Conservation (phyloP, 2,888 invertebrate genomes). For the Eurois occulta region DNA sequence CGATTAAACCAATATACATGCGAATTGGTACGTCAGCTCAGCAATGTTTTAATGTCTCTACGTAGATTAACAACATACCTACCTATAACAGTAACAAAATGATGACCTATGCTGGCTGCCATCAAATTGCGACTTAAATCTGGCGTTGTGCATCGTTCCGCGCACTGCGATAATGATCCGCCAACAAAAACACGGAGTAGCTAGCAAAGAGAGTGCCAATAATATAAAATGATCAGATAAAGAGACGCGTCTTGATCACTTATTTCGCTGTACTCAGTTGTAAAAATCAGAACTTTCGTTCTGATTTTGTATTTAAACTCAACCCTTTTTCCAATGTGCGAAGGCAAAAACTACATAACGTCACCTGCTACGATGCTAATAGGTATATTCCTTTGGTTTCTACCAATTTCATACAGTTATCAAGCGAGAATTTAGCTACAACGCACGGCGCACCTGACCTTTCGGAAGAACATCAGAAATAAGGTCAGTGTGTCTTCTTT, state of each 20-base stretch:
- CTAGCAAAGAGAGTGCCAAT: slow-evolving; percentile 15
- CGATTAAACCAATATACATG: not conserved
- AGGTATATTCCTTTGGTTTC: not conserved
- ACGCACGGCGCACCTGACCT: not conserved
- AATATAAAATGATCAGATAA: not conserved
- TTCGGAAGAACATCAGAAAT: not conserved
- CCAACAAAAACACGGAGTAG: slow-evolving; percentile 37
- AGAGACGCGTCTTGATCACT: not conserved
- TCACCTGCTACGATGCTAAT: not conserved
- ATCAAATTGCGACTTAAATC: slow-evolving; percentile 69
- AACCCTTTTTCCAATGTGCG: not conserved
- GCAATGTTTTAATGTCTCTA: not conserved
- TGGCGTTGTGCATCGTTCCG: slow-evolving; percentile 64
- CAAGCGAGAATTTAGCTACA: not conserved
- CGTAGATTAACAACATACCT: slow-evolving; percentile 20
- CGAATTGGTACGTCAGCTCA: not conserved
- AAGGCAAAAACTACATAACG: not conserved
- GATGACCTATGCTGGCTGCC: slow-evolving; percentile 60
- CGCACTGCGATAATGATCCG: slow-evolving; percentile 74
- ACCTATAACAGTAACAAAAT: slow-evolving; percentile 19
- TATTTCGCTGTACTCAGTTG: not conserved
- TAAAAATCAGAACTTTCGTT: too few species aligned
- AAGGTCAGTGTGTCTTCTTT: not conserved
- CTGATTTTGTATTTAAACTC: not conserved
- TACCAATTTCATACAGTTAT: not conserved